These are phyloP conservation scores for Karalla daura DNA, from an alignment of 2,797 vertebrate genomes.

Conservation along the genomic window DNA sequence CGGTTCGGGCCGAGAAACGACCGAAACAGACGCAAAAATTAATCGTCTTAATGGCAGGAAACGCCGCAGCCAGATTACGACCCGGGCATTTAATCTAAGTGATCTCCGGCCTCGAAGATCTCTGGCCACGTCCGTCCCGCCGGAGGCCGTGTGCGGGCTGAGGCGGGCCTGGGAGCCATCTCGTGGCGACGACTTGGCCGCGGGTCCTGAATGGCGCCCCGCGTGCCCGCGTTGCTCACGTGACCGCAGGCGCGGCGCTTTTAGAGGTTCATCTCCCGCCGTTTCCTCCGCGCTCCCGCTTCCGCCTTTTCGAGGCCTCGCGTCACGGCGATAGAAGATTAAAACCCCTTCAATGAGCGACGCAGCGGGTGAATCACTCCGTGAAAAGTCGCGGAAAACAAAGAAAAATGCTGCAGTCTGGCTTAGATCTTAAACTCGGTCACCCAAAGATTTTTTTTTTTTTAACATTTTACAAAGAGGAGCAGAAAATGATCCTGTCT, in stretches of 20 bases:
- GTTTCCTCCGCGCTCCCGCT: background rate
- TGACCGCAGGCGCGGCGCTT: no score
- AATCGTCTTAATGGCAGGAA: conserved; percentile 11
- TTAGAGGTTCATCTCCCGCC: background rate
- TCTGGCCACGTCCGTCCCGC: background rate
- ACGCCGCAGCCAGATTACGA: conserved; percentile 16
- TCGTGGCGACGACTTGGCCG: no score
- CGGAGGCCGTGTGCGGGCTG: no score
- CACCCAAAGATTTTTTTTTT: background rate
- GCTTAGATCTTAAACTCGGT: no score
- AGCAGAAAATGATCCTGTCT: background rate
- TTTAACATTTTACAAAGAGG: background rate
- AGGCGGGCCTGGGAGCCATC: no score
- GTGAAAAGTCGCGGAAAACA: no score
- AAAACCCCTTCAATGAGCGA: background rate
- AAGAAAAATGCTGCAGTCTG: no score
- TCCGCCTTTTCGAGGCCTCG: background rate
- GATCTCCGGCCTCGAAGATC: background rate
- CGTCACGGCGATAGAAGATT: background rate
- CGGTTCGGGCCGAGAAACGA: no score
- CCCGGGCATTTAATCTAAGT: background rate
- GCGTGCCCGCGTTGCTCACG: no score
- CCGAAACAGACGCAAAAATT: background rate
- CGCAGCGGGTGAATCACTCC: no score
- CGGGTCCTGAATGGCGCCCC: no score